Evolutionary conservation across 2,797 vertebrate genomes (phyloP).

Genomic region (Catharus ustulatus): DNA sequence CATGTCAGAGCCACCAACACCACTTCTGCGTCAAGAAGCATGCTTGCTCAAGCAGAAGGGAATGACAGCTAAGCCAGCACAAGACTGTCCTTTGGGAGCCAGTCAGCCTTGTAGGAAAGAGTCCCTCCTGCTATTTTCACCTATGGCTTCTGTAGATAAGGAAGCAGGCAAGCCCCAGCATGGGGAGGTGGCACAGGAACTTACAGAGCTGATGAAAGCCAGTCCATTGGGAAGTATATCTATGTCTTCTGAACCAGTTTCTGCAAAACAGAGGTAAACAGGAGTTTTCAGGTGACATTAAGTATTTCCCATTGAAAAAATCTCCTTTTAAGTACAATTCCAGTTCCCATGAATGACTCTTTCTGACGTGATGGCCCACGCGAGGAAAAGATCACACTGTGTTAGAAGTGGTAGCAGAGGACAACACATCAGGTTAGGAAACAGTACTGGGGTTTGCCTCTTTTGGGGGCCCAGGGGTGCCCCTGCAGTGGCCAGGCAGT

Average conservation of each 20-base stretch:
- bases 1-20: not conserved
- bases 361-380: not conserved
- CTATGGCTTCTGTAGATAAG: not conserved
- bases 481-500: not conserved
- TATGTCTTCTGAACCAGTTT: constrained; percentile 88
- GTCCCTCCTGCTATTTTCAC: not conserved
- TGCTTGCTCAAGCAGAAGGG: not conserved
- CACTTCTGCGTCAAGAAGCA: not conserved
- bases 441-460: not conserved
- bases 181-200: constrained; percentile 37
- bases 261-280: constrained; percentile 73
- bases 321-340: not conserved
- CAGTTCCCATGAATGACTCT: not conserved
- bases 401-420: not conserved
- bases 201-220: constrained; percentile 90
- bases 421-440: fast-evolving
- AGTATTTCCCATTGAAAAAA: not conserved
- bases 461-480: not conserved
- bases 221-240: constrained; percentile 85
- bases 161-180: not conserved
- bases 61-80: not conserved
- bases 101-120: not conserved
- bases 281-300: not conserved
- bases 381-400: fast-evolving
- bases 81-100: not conserved